These are phyloP conservation scores for Takifugu ocellatus DNA, from an alignment of 2,797 vertebrate genomes.

Conservation along the genomic window DNA sequence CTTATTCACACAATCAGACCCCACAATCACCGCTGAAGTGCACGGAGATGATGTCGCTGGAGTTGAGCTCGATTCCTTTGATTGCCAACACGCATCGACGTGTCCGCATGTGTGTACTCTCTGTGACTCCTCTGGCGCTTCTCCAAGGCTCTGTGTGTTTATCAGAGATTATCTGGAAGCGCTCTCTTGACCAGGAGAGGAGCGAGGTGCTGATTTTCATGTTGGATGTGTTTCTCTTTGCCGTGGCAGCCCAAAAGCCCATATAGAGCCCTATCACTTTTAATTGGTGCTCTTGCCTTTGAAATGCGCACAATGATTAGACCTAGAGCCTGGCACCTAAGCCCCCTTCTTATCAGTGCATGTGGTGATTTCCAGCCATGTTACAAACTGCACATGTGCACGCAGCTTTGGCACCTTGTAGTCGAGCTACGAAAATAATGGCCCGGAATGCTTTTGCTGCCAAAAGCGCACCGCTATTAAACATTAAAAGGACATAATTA, in stretches of 20 bases:
- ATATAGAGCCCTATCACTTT: conserved; percentile 74
- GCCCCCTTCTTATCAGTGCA: conserved; percentile 66
- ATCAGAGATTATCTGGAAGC: conserved; percentile 43
- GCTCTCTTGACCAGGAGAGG: conserved; percentile 43
- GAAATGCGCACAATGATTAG: conserved; percentile 74
- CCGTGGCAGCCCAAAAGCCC: conserved; percentile 65
- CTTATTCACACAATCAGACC: conserved; percentile 10
- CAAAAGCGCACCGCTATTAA: neutral
- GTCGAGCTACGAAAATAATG: conserved; percentile 23
- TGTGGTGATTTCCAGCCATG: conserved; percentile 47
- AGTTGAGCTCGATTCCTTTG: conserved; percentile 3
- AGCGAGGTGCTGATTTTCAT: conserved; percentile 59
- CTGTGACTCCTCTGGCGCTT: conserved; percentile 23
- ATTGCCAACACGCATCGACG: conserved; percentile 25
- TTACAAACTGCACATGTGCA: conserved; percentile 16
- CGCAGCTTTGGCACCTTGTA: conserved; percentile 2
- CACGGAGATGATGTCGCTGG: too few relatives aligned
- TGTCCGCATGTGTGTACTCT: conserved; percentile 10
- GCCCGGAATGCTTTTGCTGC: too few relatives aligned
- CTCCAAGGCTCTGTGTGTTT: conserved; percentile 32
- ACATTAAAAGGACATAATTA: neutral
- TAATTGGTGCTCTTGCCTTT: conserved; percentile 75
- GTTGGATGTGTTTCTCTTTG: conserved; percentile 54
- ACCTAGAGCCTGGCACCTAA: conserved; percentile 57
- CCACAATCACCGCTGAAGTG: too few relatives aligned